These are phyloP conservation scores for Phoenoteleia sp. DNA, from an alignment of 2,888 invertebrate species.

Conservation along the genomic window DNA sequence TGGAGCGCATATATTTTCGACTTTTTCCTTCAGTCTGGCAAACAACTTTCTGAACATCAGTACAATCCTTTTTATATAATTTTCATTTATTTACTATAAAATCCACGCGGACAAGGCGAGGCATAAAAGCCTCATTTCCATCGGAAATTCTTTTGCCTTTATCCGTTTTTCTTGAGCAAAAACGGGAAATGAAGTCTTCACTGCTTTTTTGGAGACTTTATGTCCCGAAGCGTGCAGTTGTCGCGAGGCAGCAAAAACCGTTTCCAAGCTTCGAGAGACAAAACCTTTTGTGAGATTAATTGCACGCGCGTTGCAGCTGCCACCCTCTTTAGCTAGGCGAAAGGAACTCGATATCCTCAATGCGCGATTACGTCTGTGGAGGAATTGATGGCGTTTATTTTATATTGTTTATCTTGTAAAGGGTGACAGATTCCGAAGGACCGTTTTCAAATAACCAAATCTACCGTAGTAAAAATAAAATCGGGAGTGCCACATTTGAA, in stretches of 20 bases:
- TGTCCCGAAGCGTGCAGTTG: slow-evolving; percentile 42
- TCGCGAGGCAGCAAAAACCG: slow-evolving; percentile 50
- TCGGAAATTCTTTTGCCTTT: slow-evolving; percentile 13
- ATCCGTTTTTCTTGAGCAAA: slow-evolving; percentile 5
- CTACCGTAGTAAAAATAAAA: no score
- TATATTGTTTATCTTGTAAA: slow-evolving; percentile 46
- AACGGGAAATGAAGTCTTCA: slow-evolving; percentile 34
- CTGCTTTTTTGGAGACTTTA: slow-evolving; percentile 36
- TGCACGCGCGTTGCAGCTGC: slow-evolving; percentile 58
- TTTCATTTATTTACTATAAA: background rate
- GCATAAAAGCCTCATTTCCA: slow-evolving; percentile 16
- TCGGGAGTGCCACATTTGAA: no score
- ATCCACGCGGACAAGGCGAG: background rate
- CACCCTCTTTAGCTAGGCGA: slow-evolving; percentile 29
- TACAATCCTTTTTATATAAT: background rate
- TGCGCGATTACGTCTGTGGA: slow-evolving; percentile 30
- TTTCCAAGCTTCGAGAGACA: slow-evolving; percentile 43
- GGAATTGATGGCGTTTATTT: slow-evolving; percentile 60
- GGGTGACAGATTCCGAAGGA: no score
- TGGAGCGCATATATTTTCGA: slow-evolving; percentile 14
- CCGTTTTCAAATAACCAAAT: no score
- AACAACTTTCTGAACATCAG: background rate
- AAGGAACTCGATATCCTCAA: slow-evolving; percentile 35
- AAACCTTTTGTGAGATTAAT: slow-evolving; percentile 64
- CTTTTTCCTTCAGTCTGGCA: background rate